Base-by-base conservation (phyloP, 2,113 vertebrate species). In the Trogon surrucura region DNA sequence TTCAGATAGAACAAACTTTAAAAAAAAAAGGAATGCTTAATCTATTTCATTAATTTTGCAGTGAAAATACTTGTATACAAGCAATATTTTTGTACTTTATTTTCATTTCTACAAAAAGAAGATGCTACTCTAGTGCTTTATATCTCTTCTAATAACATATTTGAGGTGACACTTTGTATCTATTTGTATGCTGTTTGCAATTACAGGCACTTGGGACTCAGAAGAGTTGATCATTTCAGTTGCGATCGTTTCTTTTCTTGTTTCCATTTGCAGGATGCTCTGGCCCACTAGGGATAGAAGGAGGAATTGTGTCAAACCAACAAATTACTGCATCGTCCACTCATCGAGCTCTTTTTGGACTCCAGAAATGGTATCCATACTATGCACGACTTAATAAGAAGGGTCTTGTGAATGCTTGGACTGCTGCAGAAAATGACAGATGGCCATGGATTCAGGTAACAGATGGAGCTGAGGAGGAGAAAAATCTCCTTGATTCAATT, bases 371-470 rank as follows among this genome's bases (percentile, higher is more conserved):
- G 99, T 99, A 99, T 85, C 99, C 99, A 2, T 99, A 99, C 98
- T 99, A 99, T 81, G 98, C 99, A 85, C 98, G 99, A 41, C 99
- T 99, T 86, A 99, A 99, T 98, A 99, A 99, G 98, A 99, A 99
- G 95, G 99, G 99, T 53, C 99, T 99, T 95, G 99, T 99, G 97
- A 99, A 99, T 47, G 99, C 99, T 83, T 99, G 99, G 99, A 99
- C 99, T 45, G 99, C 99, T 69, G 99, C 99, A 94, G 99, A 99
- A 98, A 99, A 99, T 95, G 99, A 99, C 98, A 99, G 99, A 98
- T 99, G 99, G 99, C 99, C 99, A 0, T 99, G 99, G 99, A 99
- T 99, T 97, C 99, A 99, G 99, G 99, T 99, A 99, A 98, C 88
- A 97, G 95, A 96, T 92, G 95, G 92, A 90, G 34, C 66, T 81